These are phyloP conservation scores for Drosophila mojavensis DNA, from an alignment of 1,140 invertebrate genomes.

Conservation along the genomic window DNA sequence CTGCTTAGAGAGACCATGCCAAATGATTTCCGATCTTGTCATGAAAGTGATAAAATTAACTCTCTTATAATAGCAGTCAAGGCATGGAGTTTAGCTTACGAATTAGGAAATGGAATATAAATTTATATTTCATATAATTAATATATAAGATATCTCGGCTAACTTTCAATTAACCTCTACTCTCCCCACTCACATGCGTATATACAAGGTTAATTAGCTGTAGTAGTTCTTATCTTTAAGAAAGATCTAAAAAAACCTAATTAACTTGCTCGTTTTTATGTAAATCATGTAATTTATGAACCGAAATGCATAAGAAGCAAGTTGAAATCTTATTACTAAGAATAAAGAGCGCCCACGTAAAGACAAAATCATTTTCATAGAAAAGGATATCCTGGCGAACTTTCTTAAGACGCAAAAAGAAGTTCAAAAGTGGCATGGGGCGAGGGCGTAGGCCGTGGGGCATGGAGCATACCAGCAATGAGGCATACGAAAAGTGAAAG, in stretches of 20 bases:
- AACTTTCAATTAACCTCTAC: neutral
- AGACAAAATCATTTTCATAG: conserved; percentile 52
- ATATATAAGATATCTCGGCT: too few species aligned
- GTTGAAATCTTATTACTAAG: conserved; percentile 56
- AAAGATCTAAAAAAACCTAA: conserved; percentile 60
- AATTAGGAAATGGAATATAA: too few species aligned
- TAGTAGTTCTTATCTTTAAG: conserved; percentile 46
- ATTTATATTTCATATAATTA: too few species aligned
- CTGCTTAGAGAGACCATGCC: too few species aligned
- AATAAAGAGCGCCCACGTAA: conserved; percentile 35
- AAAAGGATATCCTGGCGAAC: conserved; percentile 64
- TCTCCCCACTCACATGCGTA: neutral
- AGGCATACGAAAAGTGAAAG: conserved; percentile 66
- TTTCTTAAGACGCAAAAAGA: conserved; percentile 29
- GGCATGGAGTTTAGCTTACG: too few species aligned
- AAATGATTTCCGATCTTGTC: too few species aligned
- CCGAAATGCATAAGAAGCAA: neutral
- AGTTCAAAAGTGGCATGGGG: conserved; percentile 54
- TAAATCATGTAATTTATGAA: conserved; percentile 64
- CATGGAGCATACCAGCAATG: conserved; percentile 44
- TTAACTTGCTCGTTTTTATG: conserved; percentile 77
- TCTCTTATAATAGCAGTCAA: too few species aligned
- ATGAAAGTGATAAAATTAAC: too few species aligned
- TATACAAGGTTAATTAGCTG: conserved; percentile 1
- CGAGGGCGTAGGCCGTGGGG: neutral